These are phyloP conservation scores for Agrotis ipsilon DNA, from an alignment of 2,888 invertebrate genomes.

Conservation along the genomic window DNA sequence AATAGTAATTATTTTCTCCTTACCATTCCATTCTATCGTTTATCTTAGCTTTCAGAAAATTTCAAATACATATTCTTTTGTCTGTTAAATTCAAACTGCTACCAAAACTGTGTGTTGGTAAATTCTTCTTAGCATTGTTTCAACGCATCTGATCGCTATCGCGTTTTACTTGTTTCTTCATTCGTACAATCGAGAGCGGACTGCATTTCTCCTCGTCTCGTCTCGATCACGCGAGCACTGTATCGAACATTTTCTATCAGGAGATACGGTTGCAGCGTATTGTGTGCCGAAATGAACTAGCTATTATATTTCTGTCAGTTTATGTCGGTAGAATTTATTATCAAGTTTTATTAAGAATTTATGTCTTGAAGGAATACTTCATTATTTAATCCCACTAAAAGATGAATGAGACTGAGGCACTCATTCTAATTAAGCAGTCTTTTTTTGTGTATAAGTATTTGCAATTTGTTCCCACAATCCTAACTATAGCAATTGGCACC, in stretches of 20 bases:
- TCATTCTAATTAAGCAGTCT: no score
- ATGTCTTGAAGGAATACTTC: neutral
- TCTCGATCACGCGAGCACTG: conserved; percentile 16
- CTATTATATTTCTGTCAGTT: conserved; percentile 12
- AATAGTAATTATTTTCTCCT: conserved; percentile 82
- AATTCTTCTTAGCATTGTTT: neutral
- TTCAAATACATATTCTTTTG: neutral
- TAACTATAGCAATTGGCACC: no score
- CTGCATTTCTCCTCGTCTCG: conserved; percentile 31
- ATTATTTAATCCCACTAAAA: no score
- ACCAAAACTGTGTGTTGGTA: neutral
- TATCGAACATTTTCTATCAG: conserved; percentile 39
- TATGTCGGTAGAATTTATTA: neutral
- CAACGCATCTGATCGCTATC: conserved; percentile 6
- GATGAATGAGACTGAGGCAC: no score
- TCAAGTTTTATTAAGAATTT: neutral
- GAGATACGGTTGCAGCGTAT: conserved; percentile 28
- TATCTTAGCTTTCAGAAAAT: neutral
- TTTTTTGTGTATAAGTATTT: no score
- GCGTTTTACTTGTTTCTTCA: conserved; percentile 4
- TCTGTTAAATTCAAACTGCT: conserved; percentile 3
- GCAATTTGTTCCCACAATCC: no score
- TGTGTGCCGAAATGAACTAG: conserved; percentile 21
- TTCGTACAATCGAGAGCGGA: conserved; percentile 22
- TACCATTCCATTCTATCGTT: neutral